Percentiles rank a stretch among this genome's conserved stretches.
These are phyloP conservation scores for Suricata suricatta DNA, from an alignment of 2,113 vertebrate species.

Conservation along the genomic window DNA sequence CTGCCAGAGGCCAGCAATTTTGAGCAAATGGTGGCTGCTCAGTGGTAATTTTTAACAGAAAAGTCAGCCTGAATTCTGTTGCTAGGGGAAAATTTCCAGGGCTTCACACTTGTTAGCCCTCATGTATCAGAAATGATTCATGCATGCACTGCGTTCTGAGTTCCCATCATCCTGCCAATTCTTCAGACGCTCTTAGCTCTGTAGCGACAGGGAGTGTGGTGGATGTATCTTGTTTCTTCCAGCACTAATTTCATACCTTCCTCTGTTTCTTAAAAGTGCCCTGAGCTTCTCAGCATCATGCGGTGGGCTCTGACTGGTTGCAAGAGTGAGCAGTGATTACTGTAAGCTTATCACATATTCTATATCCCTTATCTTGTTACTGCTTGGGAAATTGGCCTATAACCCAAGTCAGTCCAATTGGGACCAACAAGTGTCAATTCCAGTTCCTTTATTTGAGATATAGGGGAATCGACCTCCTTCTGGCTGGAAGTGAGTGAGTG, in stretches of 20 bases:
- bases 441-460: neutral
- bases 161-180: neutral
- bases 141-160: neutral
- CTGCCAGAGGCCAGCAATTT: slow-evolving; percentile 16
- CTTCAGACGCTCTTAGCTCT: neutral
- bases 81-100: slow-evolving; percentile 24
- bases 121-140: neutral
- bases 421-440: neutral
- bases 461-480: neutral
- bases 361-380: neutral
- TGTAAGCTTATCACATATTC: neutral
- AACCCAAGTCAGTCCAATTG: neutral
- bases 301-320: neutral
- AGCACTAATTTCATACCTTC: neutral
- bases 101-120: neutral
- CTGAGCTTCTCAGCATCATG: neutral
- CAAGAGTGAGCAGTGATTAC: neutral
- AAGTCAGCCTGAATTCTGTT: neutral
- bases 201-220: neutral
- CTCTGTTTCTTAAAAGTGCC: neutral
- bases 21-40: slow-evolving; percentile 43
- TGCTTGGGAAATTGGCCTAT: neutral
- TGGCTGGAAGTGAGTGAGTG: neutral
- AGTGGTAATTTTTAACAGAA: slow-evolving; percentile 25
- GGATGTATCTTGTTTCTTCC: neutral